phyloP scores from a whole-genome alignment of 2,797 vertebrate species.

The Trachurus trachurus region DNA sequence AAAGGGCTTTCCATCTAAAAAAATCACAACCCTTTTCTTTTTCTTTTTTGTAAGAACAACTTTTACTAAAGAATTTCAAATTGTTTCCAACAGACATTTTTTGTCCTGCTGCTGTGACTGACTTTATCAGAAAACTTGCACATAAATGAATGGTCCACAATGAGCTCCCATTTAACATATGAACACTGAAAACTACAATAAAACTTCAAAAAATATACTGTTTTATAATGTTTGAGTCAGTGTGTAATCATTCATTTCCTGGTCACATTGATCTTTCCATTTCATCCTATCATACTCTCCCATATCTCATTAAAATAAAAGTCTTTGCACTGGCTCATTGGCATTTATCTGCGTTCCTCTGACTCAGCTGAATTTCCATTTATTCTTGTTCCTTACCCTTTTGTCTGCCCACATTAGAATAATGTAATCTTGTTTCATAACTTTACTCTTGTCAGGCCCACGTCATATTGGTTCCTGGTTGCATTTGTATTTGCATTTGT shows the following conservation, averaged over 20 bases:
- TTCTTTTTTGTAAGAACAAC: not conserved
- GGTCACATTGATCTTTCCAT: conserved; percentile 64
- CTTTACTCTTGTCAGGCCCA: conserved; percentile 61
- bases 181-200: conserved; percentile 39
- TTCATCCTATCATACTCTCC: conserved; percentile 56
- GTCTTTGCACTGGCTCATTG: conserved; percentile 69
- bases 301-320: conserved; percentile 75
- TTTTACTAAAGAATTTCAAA: not conserved
- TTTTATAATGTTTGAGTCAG: conserved; percentile 50
- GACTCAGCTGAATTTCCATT: conserved; percentile 80
- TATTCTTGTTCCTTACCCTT: conserved; percentile 74
- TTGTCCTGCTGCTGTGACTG: conserved; percentile 7
- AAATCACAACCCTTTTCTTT: not conserved
- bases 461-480: conserved; percentile 68
- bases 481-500: conserved; percentile 59
- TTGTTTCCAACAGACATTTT: not conserved
- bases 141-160: not conserved
- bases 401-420: conserved; percentile 77
- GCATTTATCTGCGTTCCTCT: conserved; percentile 77
- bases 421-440: conserved; percentile 78
- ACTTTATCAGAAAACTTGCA: conserved; percentile 11
- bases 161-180: conserved; percentile 42
- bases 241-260: conserved; percentile 53
- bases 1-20: conserved; percentile 13
- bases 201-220: conserved; percentile 31